Conservation (phyloP, 2,113 vertebrate species). For the Otocyon megalotis region DNA sequence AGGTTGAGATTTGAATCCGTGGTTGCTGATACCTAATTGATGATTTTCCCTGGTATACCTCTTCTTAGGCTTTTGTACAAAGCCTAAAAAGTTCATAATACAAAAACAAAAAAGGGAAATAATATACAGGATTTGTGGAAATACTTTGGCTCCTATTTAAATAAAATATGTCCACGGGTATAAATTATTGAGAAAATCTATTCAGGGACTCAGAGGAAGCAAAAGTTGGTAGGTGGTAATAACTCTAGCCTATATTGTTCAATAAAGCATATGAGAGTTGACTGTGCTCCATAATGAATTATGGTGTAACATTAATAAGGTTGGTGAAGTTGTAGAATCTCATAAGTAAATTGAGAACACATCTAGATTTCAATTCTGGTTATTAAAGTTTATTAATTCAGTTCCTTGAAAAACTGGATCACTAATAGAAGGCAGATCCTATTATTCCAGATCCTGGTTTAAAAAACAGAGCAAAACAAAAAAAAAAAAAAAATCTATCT, state of each 20-base stretch:
- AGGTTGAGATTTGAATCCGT: background rate
- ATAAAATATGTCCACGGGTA: conserved; percentile 11
- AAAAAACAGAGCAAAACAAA: background rate
- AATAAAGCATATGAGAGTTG: background rate
- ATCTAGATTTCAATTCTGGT: background rate
- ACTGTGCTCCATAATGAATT: background rate
- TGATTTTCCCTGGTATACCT: background rate
- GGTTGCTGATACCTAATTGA: background rate
- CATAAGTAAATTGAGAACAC: background rate
- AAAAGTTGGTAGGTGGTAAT: background rate
- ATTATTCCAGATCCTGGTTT: conserved; percentile 39
- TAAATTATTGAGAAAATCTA: conserved; percentile 10
- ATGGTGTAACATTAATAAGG: background rate
- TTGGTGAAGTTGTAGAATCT: background rate
- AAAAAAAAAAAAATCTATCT: background rate
- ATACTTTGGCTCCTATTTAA: conserved; percentile 3
- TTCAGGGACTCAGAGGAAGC: background rate
- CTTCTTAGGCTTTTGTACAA: background rate
- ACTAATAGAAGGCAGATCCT: background rate
- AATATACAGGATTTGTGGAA: background rate
- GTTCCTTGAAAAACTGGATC: conserved; percentile 35
- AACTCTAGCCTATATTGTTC: background rate
- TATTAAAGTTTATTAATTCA: background rate
- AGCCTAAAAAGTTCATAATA: background rate
- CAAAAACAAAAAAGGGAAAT: background rate